Base-by-base conservation (phyloP, 2,888 invertebrate species). In the Yponomeuta sedellus region DNA sequence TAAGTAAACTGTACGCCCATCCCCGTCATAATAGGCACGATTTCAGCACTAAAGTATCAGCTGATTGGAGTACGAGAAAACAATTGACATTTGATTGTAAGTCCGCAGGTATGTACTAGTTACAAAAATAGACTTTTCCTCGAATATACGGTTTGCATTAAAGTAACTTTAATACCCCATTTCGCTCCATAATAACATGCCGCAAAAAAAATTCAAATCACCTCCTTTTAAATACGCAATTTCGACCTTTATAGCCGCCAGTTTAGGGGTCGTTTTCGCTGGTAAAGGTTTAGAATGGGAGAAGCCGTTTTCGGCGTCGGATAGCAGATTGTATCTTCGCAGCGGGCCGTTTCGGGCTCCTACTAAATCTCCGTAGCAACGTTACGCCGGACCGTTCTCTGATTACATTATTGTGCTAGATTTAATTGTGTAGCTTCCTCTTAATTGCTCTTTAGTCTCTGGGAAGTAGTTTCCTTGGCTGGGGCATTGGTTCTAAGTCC, bases 371-470 rank as follows among this genome's bases (percentile, higher is more conserved):
- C 28, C 19, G 19, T 39, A 40, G 61, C 28, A 12, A 34, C n/a
- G 63, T 10, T 63, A 28, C 61, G 10, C 58, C 19, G 34, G 61
- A 20, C 25, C 25, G 25, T n/a, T 61, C 34, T 61, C 44, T 20
- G 63, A 63, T 63, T 63, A 44, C 63, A 44, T 52, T 63, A 63
- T n/a, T 63, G 63, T 63, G 44, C 44, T 44, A 22, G 63, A 44
- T 20, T 63, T 63, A 63, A 63, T 63, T 63, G 63, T 63, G 25
- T 40, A 19, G 62, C 62, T 22, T 59, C 10, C 11, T 40, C 28
- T 28, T 62, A 62, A 62, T 62, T 62, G 62, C 62, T 62, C 19
- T 62, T 34, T 62, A 39, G 39, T 16, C 39, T 39, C 39, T 20
- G 25, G 59, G 16, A 12, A 16, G 8, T 25, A 12, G 59, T 59